Percentiles rank a stretch among this genome's conserved stretches.
phyloP scores from a whole-genome alignment of 2,113 vertebrate species.

The Chlorodrepanis virens region DNA sequence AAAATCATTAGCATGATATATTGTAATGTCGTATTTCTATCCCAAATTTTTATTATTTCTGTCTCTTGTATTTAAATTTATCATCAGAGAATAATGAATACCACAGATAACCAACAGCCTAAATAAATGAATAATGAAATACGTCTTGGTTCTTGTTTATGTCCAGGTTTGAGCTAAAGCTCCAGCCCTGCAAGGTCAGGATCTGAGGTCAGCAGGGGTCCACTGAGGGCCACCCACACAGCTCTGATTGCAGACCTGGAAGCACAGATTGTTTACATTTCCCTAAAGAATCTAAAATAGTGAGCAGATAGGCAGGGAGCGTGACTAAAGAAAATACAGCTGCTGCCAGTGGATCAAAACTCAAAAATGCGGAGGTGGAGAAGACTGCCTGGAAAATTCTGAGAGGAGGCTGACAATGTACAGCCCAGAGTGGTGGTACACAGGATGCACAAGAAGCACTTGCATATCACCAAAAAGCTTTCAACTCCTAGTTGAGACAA shows the following conservation, averaged over 20 bases:
- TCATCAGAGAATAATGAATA: background rate
- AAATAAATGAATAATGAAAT: conserved; percentile 16
- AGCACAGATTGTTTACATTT: conserved; percentile 52
- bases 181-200: conserved; percentile 19
- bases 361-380: background rate
- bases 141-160: conserved; percentile 8
- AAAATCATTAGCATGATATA: background rate
- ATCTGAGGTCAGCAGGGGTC: conserved; percentile 43
- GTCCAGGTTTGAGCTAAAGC: conserved; percentile 16
- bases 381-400: background rate
- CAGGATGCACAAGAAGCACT: background rate
- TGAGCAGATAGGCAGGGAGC: conserved; percentile 40
- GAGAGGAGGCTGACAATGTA: background rate
- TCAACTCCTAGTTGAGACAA: background rate
- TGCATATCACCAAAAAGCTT: background rate
- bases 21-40: background rate
- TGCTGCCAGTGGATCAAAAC: conserved; percentile 34
- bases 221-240: conserved; percentile 29
- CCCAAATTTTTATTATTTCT: background rate
- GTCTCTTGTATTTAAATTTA: background rate
- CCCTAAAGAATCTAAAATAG: conserved; percentile 47
- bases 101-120: conserved; percentile 10
- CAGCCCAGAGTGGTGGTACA: background rate
- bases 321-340: conserved; percentile 62
- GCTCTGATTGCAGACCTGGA: conserved; percentile 51